Evolutionary conservation across 2,113 vertebrate genomes (phyloP), one percentile per base, ranked within the genome.

Genomic region (Taurulus bubalis): DNA sequence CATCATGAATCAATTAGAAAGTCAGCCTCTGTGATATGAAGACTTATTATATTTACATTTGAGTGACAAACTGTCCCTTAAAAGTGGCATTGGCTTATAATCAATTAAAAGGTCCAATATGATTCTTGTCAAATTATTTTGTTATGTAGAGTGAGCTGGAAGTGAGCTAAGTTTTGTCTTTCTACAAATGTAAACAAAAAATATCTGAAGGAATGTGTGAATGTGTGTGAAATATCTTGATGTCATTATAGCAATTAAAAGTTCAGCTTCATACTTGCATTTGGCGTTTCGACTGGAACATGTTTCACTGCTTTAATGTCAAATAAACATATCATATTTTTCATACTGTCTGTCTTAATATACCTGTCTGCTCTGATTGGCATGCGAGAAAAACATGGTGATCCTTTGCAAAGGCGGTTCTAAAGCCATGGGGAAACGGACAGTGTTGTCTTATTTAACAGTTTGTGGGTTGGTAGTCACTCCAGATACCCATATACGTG

Each of bases 1-100:
- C 83, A 85, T 84, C 73, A 34, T 77, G 71, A 65, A 83, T 79
- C 82, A 85, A 85, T 89, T 80, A 78, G 24, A 58, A 49, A 34
- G 18, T 40, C 30, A 62, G 45, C 51, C 47, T 45, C 30, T 42
- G 20, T 22, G 6, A 55, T 63, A 0, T 78, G 47, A 67, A 69
- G 34, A 22, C 0, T 15, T 75, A 22, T 11, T 32, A 9, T n/a
- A 8, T 53, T 32, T 24, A 26, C 20, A 38, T 40, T 68, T 55
- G 15, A 63, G 18, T 34, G 28, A 53, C 20, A 24, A 26, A 55
- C 22, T 22, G 34, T 34, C 20, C 15, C 22, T 36, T 34, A 24
- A 36, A 42, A 58, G 8, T 56, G n/a, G 40, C n/a, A 8, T 5
- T 53, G 49, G 32, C 20, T 49, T 14, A 20, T 12, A 58, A 42